Conservation (phyloP, 2,797 vertebrate genomes). For the Momotus momota region DNA sequence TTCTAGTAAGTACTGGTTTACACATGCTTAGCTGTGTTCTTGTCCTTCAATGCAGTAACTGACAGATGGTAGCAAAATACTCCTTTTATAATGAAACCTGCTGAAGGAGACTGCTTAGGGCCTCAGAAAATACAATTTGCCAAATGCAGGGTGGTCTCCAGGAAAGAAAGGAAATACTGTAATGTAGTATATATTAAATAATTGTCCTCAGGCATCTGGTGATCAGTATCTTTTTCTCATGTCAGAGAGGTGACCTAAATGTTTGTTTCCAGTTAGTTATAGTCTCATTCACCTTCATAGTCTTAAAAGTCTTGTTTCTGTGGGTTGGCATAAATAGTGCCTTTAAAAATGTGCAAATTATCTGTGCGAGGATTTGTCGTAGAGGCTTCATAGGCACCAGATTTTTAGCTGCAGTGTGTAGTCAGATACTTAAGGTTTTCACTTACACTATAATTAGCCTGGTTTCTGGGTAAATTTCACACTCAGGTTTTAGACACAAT, state of each 20-base stretch:
- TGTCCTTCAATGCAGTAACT: conserved; percentile 29
- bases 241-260: not conserved
- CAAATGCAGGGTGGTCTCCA: conserved; percentile 21
- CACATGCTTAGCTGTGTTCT: conserved; percentile 1
- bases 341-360: conserved; percentile 11
- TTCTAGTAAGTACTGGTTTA: not conserved
- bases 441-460: conserved; percentile 1
- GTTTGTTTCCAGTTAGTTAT: not conserved
- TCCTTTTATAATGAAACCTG: conserved; percentile 49
- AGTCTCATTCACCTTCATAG: not conserved
- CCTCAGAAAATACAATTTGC: conserved; percentile 31
- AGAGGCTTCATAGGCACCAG: not conserved
- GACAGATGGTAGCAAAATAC: conserved; percentile 65
- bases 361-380: not conserved
- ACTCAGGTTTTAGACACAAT: not conserved
- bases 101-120: conserved; percentile 32
- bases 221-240: conserved; percentile 3
- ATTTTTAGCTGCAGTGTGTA: conserved; percentile 8
- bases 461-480: conserved; percentile 23
- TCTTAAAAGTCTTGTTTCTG: conserved; percentile 1
- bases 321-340: not conserved
- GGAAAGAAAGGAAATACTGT: not conserved
- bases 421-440: conserved; percentile 24
- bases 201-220: conserved; percentile 15
- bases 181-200: not conserved